Conservation (phyloP, 1,140 invertebrate species). For the Sitophilus oryzae region DNA sequence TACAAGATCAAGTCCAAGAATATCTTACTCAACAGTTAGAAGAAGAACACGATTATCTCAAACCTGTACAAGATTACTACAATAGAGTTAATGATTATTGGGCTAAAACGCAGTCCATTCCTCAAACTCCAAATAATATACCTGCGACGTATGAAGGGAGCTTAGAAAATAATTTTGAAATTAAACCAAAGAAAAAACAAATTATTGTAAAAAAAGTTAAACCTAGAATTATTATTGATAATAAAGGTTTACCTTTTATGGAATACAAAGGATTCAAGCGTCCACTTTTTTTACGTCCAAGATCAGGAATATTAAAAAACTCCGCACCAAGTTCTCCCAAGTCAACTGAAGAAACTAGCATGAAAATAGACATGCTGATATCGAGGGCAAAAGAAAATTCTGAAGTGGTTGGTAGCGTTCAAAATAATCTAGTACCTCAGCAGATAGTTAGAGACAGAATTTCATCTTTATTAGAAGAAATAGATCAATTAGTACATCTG, state of each 20-base stretch:
- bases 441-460: slow-evolving; percentile 32
- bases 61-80: slow-evolving; percentile 16
- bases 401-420: slow-evolving; percentile 16
- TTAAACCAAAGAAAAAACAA: slow-evolving; percentile 25
- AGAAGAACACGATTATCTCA: slow-evolving; percentile 8
- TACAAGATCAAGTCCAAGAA: slow-evolving; percentile 23
- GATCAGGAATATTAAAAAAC: not conserved
- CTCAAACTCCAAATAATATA: not conserved
- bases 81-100: slow-evolving; percentile 9
- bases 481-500: slow-evolving; percentile 30
- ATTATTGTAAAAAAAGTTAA: slow-evolving; percentile 27
- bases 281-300: slow-evolving; percentile 21
- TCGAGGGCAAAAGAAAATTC: slow-evolving; percentile 15
- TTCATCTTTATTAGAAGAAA: slow-evolving; percentile 26
- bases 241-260: slow-evolving; percentile 34
- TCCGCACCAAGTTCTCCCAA: not conserved
- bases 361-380: slow-evolving; percentile 19
- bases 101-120: not conserved
- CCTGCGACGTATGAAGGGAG: not conserved
- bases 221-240: slow-evolving; percentile 34
- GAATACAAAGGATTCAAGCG: slow-evolving; percentile 33
- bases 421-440: slow-evolving; percentile 23
- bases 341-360: slow-evolving; percentile 20
- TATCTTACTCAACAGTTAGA: slow-evolving; percentile 26
- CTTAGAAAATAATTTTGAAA: not conserved